These are phyloP conservation scores for Wasmannia auropunctata DNA, from an alignment of 1,140 invertebrate species.

Conservation along the genomic window DNA sequence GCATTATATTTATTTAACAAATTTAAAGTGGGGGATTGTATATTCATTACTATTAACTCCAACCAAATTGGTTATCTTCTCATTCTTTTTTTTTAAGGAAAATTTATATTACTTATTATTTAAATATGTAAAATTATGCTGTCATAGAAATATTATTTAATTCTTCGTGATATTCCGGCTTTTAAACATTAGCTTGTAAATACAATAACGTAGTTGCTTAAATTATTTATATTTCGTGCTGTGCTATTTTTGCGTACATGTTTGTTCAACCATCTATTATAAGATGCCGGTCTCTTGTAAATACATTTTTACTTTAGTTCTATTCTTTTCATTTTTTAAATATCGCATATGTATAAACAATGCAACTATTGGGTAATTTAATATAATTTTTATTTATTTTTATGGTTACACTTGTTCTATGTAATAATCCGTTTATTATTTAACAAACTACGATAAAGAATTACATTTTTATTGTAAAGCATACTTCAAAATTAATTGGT, in stretches of 20 bases:
- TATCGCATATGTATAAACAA: conserved; percentile 1
- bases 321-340: not conserved
- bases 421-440: not conserved
- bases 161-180: not conserved
- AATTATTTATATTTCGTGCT: conserved; percentile 8
- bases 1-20: not conserved
- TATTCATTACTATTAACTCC: conserved; percentile 20
- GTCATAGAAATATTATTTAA: not conserved
- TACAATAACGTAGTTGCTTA: conserved; percentile 16
- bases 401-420: too few relatives aligned
- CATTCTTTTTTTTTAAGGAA: not conserved
- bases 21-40: not conserved
- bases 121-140: not conserved
- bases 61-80: not conserved
- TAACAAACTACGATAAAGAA: not conserved
- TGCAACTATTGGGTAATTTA: not conserved
- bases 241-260: not conserved
- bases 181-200: conserved; percentile 21
- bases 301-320: conserved; percentile 19
- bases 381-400: conserved; percentile 6
- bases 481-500: conserved; percentile 7
- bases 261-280: conserved; percentile 11
- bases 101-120: conserved; percentile 32
- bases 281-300: not conserved
- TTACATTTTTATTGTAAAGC: conserved; percentile 8